Evolutionary conservation across 2,888 invertebrate genomes (phyloP), one percentile per base, ranked within the genome.

Genomic region (Orthosia cruda): DNA sequence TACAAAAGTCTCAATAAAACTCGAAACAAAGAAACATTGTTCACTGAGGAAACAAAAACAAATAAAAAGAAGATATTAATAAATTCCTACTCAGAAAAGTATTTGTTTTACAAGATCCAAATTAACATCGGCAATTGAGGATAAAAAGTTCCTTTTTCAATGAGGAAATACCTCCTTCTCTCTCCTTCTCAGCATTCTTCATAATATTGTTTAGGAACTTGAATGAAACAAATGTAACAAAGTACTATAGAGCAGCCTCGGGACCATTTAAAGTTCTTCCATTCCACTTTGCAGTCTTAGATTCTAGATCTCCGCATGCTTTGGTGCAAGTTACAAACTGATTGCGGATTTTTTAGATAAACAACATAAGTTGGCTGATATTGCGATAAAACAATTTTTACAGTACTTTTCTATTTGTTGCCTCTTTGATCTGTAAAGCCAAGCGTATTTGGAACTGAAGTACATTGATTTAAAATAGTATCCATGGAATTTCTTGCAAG

Each of bases 201-300:
- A 45, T 74, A 61, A 74, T 74, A 55, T 74, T 63, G 69, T 72
- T 80, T 52, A 23, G 59, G 68, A 84, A 72, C 69, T 84, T 50
- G 52, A 72, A 71, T 55, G 55, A 71, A 76, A 45, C 12, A 7
- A 73, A 63, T 63, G 23, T 57, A 71, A 72, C 70, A 69, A 55
- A 18, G 26, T 23, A 32, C 68, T 73, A 66, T 12, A 59, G 9
- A 65, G 63, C 62, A 26, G 59, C 63, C 71, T 78, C 58, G 74
- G 58, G 54, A 73, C 78, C 83, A 64, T 77, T 86, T 69, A 74
- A 74, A 81, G 74, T 81, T 83, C 75, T 70, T 65, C 55, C 49
- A 75, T 74, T 74, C 64, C 73, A 77, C 70, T 86, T 87, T 80
- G 81, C 73, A 79, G 80, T 52, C 47, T 55, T 75, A 73, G 59